Base-by-base conservation (phyloP, 2,113 vertebrate genomes). In the Coptodon rendalli region DNA sequence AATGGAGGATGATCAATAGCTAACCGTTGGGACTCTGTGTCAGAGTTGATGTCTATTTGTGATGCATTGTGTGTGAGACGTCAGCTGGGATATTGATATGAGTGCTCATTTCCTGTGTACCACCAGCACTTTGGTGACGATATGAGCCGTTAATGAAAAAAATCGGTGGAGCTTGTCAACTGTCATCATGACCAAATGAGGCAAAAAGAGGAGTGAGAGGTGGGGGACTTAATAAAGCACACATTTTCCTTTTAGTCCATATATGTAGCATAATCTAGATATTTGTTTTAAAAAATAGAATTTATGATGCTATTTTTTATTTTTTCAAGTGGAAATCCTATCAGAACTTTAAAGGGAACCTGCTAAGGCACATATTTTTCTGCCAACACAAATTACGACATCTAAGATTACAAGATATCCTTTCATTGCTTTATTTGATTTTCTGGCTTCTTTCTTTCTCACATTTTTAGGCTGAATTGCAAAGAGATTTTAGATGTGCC, bases 131-230 rank as follows among this genome's bases (percentile, higher is more conserved):
- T 85, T 84, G 82, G 83, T 91, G 93, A 92, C 71, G 63, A 88
- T 86, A 82, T 63, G 89, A 94, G 91, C 89, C 84, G 85, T 91
- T 93, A 94, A 96, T 95, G 93, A 93, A 95, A 96, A 96, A 93
- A 95, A 81, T 89, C 92, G 91, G 88, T 57, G 12, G 86, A 86
- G 88, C 93, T 89, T 91, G 90, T 95, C 95, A 92, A 84, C 93
- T 91, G 91, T 94, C 94, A 85, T 90, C 84, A 73, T 50, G 34
- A 78, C 89, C 93, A 91, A 91, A 95, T 94, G 88, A 93, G 90
- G 82, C 84, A 80, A 84, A 90, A 83, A 90, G 89, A 83, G 12
- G 17, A 24, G 53, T 12, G 83, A 80, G 87, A 34, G 73, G 91
- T 48, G 81, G 79, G 86, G 59, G 68, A 50, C 83, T 54, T 82